Percentiles rank a stretch among this genome's conserved stretches.
Evolutionary conservation across 2,888 invertebrate species (phyloP).

Genomic region (Lasius platythorax): DNA sequence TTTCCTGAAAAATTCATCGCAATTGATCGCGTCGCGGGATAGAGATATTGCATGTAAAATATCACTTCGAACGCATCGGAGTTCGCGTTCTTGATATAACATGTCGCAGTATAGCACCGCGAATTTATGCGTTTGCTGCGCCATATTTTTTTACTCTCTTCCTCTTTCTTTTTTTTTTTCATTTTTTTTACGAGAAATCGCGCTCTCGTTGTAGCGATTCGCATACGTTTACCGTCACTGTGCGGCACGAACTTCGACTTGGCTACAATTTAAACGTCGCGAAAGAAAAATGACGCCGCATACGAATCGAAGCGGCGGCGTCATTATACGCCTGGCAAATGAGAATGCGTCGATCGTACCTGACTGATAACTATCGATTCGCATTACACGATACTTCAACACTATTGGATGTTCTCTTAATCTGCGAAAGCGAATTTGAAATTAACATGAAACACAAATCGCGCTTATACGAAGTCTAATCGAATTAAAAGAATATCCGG

Average conservation of each 20-base stretch:
- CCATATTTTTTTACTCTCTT: conserved; percentile 22
- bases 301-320: neutral
- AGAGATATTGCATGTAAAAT: conserved; percentile 62
- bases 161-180: neutral
- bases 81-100: conserved; percentile 11
- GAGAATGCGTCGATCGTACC: neutral
- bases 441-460: neutral
- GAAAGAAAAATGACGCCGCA: conserved; percentile 15
- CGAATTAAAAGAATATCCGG: neutral
- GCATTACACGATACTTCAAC: neutral
- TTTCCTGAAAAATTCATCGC: conserved; percentile 66
- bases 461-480: neutral
- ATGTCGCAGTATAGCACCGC: conserved; percentile 36
- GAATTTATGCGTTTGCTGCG: conserved; percentile 48
- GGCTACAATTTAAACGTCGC: conserved; percentile 26
- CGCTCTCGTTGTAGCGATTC: neutral
- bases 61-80: conserved; percentile 25
- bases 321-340: conserved; percentile 31
- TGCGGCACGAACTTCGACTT: conserved; percentile 12
- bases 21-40: conserved; percentile 58
- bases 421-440: neutral
- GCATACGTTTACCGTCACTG: neutral
- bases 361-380: conserved; percentile 8
- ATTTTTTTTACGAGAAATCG: conserved; percentile 3
- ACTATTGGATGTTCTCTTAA: neutral